Evolutionary conservation across 2,888 invertebrate species (phyloP).

Genomic region (Drosophila neonasuta): DNA sequence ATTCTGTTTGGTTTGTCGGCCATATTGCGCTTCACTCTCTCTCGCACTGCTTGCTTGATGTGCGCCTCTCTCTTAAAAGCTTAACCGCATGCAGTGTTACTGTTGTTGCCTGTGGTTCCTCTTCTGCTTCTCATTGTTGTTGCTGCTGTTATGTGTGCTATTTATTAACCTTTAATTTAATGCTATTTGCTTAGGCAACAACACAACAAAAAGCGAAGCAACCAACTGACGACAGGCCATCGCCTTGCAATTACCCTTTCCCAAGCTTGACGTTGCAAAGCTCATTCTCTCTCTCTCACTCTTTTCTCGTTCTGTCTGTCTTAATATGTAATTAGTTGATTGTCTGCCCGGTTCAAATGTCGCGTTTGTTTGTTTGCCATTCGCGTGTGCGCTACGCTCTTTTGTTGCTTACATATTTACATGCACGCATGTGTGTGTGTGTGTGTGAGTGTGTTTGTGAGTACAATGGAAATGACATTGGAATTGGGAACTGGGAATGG

Average conservation of each 20-base stretch:
- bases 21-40: constrained; percentile 62
- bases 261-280: constrained; percentile 14
- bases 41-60: constrained; percentile 11
- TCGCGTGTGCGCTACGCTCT: constrained; percentile 34
- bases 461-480: constrained; percentile 19
- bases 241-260: constrained; percentile 73
- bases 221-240: constrained; percentile 72
- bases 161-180: constrained; percentile 77
- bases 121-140: not conserved
- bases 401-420: constrained; percentile 2
- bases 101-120: constrained; percentile 24
- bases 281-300: not conserved
- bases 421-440: not conserved
- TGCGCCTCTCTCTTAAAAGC: constrained; percentile 12
- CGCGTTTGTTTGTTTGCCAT: constrained; percentile 62
- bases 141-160: constrained; percentile 51
- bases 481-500: constrained; percentile 17
- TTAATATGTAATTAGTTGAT: constrained; percentile 71
- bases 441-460: not conserved
- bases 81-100: constrained; percentile 47
- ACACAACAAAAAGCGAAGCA: constrained; percentile 27
- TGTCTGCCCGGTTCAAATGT: constrained; percentile 73
- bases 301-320: not conserved
- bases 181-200: constrained; percentile 66
- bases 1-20: constrained; percentile 52